Conservation (phyloP, 2,797 vertebrate genomes). For the Tinamus major region DNA sequence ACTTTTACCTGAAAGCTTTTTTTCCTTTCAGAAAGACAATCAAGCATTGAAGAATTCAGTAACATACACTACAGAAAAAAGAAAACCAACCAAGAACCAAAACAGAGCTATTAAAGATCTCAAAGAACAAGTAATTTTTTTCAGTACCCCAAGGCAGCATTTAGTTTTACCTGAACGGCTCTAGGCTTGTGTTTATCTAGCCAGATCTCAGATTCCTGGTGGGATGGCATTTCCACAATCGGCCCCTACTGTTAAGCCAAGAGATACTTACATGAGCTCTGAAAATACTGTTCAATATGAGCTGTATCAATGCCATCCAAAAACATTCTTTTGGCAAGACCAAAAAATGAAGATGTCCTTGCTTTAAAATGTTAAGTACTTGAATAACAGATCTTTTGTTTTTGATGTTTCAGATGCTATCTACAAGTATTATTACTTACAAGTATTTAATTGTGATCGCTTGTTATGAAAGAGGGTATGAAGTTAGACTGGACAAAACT, state of each 20-base stretch:
- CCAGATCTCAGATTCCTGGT: background rate
- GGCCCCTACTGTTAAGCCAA: background rate
- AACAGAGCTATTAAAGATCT: background rate
- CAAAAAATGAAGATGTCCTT: background rate
- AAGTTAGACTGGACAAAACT: background rate
- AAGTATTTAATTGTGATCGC: background rate
- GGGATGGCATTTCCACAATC: background rate
- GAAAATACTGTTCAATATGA: background rate
- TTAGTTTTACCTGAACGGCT: background rate
- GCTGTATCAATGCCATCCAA: background rate
- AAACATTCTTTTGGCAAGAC: background rate
- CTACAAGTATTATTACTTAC: background rate
- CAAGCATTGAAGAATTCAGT: background rate
- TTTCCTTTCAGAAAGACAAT: background rate
- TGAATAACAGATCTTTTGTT: background rate
- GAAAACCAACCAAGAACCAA: background rate
- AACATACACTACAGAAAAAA: fast-evolving
- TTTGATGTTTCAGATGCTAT: constrained; percentile 32
- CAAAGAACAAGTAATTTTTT: background rate
- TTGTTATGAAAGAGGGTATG: background rate
- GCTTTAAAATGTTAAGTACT: background rate
- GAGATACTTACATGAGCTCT: background rate
- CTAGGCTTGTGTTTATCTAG: background rate
- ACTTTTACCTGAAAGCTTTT: background rate
- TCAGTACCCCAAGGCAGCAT: background rate